Conservation (phyloP, 2,888 invertebrate species). For the Girardia tigrina region DNA sequence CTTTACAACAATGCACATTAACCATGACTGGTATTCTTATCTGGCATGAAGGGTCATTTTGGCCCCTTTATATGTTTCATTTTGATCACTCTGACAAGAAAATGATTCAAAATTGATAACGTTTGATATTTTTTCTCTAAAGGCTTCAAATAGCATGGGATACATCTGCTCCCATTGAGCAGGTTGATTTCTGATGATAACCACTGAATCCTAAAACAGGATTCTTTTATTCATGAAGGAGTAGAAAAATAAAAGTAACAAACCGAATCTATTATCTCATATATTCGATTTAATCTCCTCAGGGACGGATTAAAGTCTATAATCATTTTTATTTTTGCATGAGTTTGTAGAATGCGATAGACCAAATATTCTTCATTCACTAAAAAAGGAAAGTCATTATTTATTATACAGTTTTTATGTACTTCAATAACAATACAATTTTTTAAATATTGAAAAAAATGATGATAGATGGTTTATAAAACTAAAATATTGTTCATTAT, state of each 20-base stretch:
- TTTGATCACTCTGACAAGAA: background rate
- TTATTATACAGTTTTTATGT: too few relatives aligned
- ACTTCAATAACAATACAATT: too few relatives aligned
- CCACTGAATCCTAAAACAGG: background rate
- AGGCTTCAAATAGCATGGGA: background rate
- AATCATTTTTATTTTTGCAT: background rate
- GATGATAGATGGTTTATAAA: too few relatives aligned
- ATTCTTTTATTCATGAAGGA: background rate
- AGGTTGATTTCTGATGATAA: background rate
- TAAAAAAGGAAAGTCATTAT: too few relatives aligned
- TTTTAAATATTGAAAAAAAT: too few relatives aligned
- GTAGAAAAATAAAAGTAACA: too few relatives aligned
- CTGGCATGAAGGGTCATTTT: background rate
- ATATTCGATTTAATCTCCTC: background rate
- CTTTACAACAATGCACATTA: too few relatives aligned
- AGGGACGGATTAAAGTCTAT: background rate
- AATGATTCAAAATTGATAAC: background rate
- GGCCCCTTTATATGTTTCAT: background rate
- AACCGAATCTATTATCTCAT: background rate
- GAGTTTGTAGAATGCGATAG: background rate
- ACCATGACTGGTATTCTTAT: too few relatives aligned
- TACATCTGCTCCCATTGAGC: background rate
- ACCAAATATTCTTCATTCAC: background rate
- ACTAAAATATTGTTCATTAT: too few relatives aligned
- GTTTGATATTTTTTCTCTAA: background rate